Evolutionary conservation across 2,888 invertebrate species (phyloP).

Genomic region (Thumatha senex): DNA sequence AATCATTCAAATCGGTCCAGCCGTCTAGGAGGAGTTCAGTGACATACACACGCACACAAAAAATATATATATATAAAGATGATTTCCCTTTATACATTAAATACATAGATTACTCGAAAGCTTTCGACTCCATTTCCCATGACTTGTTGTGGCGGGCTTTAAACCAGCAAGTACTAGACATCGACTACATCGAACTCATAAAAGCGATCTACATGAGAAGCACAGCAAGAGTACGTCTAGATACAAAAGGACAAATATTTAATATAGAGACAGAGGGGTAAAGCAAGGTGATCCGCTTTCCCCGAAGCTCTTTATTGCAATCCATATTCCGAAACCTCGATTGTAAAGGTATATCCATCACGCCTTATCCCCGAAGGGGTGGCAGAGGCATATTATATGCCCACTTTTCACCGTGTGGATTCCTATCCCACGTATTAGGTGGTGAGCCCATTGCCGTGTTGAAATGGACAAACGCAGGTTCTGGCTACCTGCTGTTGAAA

Average conservation of each 20-base stretch:
- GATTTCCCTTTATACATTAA: slow-evolving; percentile 6
- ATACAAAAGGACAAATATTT: slow-evolving; percentile 4
- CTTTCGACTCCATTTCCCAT: slow-evolving; percentile 2
- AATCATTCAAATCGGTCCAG: too few relatives aligned
- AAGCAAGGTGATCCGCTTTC: slow-evolving; percentile 11
- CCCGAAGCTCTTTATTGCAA: slow-evolving; percentile 11
- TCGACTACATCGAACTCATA: slow-evolving; percentile 2
- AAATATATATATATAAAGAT: too few relatives aligned
- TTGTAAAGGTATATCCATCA: too few relatives aligned
- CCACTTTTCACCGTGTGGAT: too few relatives aligned
- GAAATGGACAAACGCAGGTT: too few relatives aligned
- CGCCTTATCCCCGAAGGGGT: too few relatives aligned
- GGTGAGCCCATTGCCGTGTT: too few relatives aligned
- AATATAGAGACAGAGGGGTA: slow-evolving; percentile 5
- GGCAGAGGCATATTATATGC: too few relatives aligned
- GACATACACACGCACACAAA: too few relatives aligned
- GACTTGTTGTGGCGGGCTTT: background rate
- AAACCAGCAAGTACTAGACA: slow-evolving; percentile 1
- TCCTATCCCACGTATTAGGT: too few relatives aligned
- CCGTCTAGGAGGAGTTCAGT: too few relatives aligned
- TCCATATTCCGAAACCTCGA: slow-evolving; percentile 1
- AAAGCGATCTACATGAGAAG: background rate
- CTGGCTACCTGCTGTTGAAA: too few relatives aligned
- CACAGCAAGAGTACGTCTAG: slow-evolving; percentile 4
- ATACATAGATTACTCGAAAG: background rate